Conservation (phyloP, 2,113 vertebrate genomes). For the Axis porcinus region DNA sequence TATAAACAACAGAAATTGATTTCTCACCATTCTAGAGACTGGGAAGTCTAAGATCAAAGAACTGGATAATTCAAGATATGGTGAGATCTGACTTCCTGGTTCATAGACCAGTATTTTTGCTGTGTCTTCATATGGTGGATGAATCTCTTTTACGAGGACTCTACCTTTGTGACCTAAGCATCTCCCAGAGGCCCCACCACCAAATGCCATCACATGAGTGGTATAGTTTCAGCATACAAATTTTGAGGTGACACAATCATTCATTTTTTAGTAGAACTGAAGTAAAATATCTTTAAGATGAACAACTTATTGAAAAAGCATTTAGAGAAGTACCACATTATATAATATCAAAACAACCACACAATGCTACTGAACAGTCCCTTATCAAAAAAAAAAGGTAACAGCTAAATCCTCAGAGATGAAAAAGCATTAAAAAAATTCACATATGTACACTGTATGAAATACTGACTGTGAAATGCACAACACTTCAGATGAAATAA, state of each 20-base stretch:
- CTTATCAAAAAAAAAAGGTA: background rate
- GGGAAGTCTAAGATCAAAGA: background rate
- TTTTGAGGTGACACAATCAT: background rate
- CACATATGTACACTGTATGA: background rate
- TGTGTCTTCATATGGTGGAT: background rate
- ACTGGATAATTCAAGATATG: background rate
- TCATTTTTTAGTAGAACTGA: background rate
- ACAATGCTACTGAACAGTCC: background rate
- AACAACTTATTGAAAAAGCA: background rate
- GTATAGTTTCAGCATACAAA: background rate
- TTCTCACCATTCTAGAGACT: background rate
- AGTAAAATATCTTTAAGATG: background rate
- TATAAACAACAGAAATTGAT: background rate
- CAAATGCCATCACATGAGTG: background rate
- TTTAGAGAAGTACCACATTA: background rate
- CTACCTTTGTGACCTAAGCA: too few relatives aligned
- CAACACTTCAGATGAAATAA: background rate
- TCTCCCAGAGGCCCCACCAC: background rate
- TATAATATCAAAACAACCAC: background rate
- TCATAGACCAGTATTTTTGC: background rate
- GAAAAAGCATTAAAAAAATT: background rate
- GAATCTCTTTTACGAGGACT: background rate
- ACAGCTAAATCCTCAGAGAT: background rate
- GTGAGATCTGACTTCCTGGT: background rate
- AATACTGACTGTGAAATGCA: background rate